Percentiles rank a stretch among this genome's conserved stretches.
Evolutionary conservation across 53 echinoderm and acorn worm species (phyloP).

Genomic region (Patiria pectinifera): DNA sequence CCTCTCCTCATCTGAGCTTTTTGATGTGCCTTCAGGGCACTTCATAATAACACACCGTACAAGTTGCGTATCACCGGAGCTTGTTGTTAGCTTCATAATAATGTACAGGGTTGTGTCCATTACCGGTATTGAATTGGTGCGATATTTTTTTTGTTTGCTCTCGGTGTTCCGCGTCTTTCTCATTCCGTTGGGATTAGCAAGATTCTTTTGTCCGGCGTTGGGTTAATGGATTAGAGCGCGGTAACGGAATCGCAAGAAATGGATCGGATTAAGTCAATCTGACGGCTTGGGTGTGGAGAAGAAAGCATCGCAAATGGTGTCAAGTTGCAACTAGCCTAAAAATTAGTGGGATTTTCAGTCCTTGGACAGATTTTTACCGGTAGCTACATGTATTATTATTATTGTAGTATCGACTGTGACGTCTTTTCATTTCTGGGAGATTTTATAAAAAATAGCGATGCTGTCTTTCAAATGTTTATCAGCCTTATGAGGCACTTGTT

Average conservation of each 20-base stretch:
- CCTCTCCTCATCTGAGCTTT: background rate
- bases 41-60: conserved; percentile 1
- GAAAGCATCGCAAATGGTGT: background rate
- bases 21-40: conserved; percentile 25
- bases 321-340: background rate
- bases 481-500: too few relatives aligned
- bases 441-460: too few relatives aligned
- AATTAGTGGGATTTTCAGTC: background rate
- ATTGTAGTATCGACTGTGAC: too few relatives aligned
- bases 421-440: too few relatives aligned
- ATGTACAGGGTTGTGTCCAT: background rate
- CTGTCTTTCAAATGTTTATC: too few relatives aligned
- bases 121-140: conserved; percentile 7
- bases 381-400: background rate
- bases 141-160: background rate
- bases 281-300: background rate
- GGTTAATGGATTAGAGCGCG: conserved; percentile 48
- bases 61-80: background rate
- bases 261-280: conserved; percentile 27
- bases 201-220: background rate
- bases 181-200: background rate
- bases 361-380: background rate
- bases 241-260: conserved; percentile 21
- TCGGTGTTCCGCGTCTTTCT: background rate
- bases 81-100: conserved; percentile 26